Evolutionary conservation across 2,888 invertebrate species (phyloP), one percentile per base, ranked within the genome.

Genomic region (Terebella lapidaria): DNA sequence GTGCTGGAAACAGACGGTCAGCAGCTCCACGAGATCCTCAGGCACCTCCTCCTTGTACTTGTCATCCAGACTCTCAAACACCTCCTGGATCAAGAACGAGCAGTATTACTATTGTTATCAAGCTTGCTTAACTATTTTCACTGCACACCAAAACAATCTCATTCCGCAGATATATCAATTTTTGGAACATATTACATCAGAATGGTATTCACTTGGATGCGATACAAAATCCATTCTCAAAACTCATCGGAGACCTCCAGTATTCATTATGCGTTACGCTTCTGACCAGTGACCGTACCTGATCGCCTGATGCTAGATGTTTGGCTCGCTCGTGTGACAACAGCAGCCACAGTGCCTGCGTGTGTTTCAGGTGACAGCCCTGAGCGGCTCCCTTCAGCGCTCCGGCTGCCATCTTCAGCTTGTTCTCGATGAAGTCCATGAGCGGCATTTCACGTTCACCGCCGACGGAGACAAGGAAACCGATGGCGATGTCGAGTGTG

Each of bases 271-370:
- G n/a, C n/a, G n/a, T n/a, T n/a, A n/a, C n/a, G n/a, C n/a, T n/a
- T n/a, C n/a, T n/a, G n/a, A n/a, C n/a, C n/a, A n/a, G n/a, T n/a
- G n/a, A n/a, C n/a, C 47, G 46, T 57, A 72, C 72, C 68, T 72
- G 63, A 5, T 58, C 60, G 52, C 67, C 56, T 26, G 57, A 55
- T 2, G 67, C 63, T 15, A 70, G 61, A 27, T 62, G 53, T 47
- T 67, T 67, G 2, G 69, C 65, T 54, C 70, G 63, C 54, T 67
- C 64, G 27, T 67, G 63, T 3, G 69, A 66, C 35, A 72, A 60
- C 3, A 71, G 61, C 49, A 72, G 49, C 74, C 72, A 72, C 47
- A 72, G 64, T 15, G 70, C 61, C 57, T 70, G 63, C n/a, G 65
- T 63, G 62, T 74, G 72, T 45, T 64, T 67, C 54, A 71, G 62